These are phyloP conservation scores for Bubalus kerabau DNA, from an alignment of 2,113 vertebrate genomes.

Conservation along the genomic window DNA sequence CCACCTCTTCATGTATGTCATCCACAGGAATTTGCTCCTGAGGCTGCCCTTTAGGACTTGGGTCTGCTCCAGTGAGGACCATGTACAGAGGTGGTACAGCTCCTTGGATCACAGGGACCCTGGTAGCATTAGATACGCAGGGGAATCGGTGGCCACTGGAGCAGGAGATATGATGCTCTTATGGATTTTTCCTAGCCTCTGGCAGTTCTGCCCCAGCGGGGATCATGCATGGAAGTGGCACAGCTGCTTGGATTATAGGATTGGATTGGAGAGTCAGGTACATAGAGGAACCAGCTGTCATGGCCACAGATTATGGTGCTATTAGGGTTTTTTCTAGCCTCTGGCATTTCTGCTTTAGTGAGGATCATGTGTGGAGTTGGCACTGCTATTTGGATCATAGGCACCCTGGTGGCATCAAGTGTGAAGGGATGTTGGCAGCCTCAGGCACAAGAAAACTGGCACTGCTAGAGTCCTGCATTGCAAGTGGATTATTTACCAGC, in stretches of 20 bases:
- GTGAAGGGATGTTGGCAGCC: neutral
- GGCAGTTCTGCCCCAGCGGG: neutral
- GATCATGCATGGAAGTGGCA: neutral
- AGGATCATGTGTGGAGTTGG: neutral
- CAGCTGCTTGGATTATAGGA: neutral
- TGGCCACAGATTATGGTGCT: neutral
- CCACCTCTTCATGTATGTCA: neutral
- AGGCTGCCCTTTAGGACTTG: neutral
- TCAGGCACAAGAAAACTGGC: neutral
- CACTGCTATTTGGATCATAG: neutral
- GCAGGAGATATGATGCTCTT: neutral
- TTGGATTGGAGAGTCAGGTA: neutral
- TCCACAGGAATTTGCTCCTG: neutral
- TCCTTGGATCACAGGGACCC: neutral
- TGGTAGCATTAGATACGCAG: neutral
- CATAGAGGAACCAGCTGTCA: neutral
- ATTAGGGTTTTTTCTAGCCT: neutral
- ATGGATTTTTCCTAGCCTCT: neutral
- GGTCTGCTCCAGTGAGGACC: fast-evolving
- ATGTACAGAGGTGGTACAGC: neutral
- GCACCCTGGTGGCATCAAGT: neutral
- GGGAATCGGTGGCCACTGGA: neutral
- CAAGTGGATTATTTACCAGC: neutral
- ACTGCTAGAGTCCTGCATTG: neutral
- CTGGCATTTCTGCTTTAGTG: neutral